A percentile compares a stretch with the other conserved stretches of the same genome.
These are phyloP conservation scores for Dascyllus trimaculatus DNA, from an alignment of 2,113 vertebrate genomes.

Conservation along the genomic window DNA sequence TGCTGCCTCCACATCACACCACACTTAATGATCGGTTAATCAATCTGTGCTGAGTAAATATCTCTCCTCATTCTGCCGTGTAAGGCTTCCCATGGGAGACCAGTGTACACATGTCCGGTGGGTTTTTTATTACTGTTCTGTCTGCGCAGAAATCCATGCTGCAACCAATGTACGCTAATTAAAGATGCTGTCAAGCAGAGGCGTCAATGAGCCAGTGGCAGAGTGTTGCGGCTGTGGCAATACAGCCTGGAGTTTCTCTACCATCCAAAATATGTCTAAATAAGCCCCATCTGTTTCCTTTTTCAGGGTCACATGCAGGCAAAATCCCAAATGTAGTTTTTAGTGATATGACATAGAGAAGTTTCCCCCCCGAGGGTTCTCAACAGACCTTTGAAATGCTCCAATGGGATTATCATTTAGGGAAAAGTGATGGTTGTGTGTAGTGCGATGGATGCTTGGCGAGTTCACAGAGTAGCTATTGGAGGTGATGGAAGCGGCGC, in stretches of 20 bases:
- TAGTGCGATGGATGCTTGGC: slow-evolving; percentile 48
- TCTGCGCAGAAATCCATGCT: slow-evolving; percentile 54
- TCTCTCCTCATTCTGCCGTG: slow-evolving; percentile 31
- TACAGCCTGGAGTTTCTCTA: slow-evolving; percentile 22
- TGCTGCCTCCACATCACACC: neutral
- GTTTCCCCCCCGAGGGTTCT: slow-evolving; percentile 18
- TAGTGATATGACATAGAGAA: slow-evolving; percentile 21
- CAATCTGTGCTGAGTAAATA: slow-evolving; percentile 48
- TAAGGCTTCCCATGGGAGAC: slow-evolving; percentile 36
- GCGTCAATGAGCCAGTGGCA: slow-evolving; percentile 39
- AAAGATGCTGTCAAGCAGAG: slow-evolving; percentile 51
- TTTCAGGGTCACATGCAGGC: neutral
- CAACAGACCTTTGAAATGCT: slow-evolving; percentile 37
- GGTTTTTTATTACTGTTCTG: slow-evolving; percentile 51
- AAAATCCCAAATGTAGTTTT: slow-evolving; percentile 15
- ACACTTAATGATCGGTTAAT: slow-evolving; percentile 58
- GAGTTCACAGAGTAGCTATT: slow-evolving; percentile 50
- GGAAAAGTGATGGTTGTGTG: slow-evolving; percentile 67
- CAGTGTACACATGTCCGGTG: slow-evolving; percentile 35
- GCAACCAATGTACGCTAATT: slow-evolving; percentile 55
- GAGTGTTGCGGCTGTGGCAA: slow-evolving; percentile 24
- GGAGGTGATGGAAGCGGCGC: slow-evolving; percentile 54
- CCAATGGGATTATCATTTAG: slow-evolving; percentile 62
- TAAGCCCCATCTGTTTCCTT: neutral
- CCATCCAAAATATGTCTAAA: slow-evolving; percentile 28